Base-by-base conservation (phyloP, 2,113 vertebrate genomes). In the Bettongia penicillata region DNA sequence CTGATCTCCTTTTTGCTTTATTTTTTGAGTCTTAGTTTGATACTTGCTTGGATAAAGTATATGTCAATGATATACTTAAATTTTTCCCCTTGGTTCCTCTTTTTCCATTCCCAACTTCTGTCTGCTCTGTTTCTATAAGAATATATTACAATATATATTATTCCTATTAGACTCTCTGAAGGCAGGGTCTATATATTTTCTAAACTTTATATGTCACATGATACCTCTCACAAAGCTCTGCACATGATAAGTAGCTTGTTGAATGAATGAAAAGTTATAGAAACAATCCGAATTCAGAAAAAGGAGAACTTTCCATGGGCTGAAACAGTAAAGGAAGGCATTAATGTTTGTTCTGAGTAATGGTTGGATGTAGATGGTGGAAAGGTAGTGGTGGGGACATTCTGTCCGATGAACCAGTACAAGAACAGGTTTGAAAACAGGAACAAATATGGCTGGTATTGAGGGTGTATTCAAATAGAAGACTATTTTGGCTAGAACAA, bases 41-140 rank as follows among this genome's bases (percentile, higher is more conserved):
- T 84, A 11, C 31, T 12, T 68, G n/a, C n/a, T 43, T 19, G 37
- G 68, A n/a, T 84, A 43, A 84, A 43, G 7, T 43, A 2, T 43
- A 23, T 84, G 37, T 43, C n/a, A 43, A 43, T 84, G 68, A 43
- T 84, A 1, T 43, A 43, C 43, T 84, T 43, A 43, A 31, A 84
- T 8, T 28, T 93, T 90, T 22, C 92, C 90, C 93, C 50, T 92
- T 14, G 51, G 90, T 51, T 89, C 49, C 22, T 92, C 14, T 91
- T 10, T 95, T 94, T 53, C 2, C 23, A 23, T 91, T 91, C 91
- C 77, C 89, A 93, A 93, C 47, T 92, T 61, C 57, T 43, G 26
- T 84, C n/a, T 84, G 16, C 37, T 37, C 61, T 8, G n/a, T 84
- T 22, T 84, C n/a, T 84, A 43, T 84, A 23, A 43, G 19, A 19